These are phyloP conservation scores for Berghia stephanieae DNA, from an alignment of 1,140 invertebrate species.

Conservation along the genomic window DNA sequence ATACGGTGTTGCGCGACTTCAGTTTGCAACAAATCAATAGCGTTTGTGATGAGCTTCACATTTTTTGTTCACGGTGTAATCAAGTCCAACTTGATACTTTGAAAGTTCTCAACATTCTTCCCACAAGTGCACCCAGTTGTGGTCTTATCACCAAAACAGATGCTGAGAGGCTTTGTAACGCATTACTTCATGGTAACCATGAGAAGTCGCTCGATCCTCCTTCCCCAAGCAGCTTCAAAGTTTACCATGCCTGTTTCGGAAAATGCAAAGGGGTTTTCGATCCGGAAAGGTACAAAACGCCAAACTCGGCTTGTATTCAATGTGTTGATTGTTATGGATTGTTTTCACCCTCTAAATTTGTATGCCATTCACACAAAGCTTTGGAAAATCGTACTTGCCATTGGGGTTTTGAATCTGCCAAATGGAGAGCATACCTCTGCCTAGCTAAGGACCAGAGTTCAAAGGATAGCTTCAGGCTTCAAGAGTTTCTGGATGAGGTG, in stretches of 20 bases:
- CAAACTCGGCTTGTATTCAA: slow-evolving; percentile 86
- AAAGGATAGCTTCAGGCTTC: slow-evolving; percentile 75
- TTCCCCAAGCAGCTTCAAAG: slow-evolving; percentile 69
- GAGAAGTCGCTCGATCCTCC: slow-evolving; percentile 50
- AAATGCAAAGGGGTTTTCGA: slow-evolving; percentile 88
- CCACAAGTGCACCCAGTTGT: slow-evolving; percentile 83
- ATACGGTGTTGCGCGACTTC: slow-evolving; percentile 89
- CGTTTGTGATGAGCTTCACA: slow-evolving; percentile 93
- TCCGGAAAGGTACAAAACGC: slow-evolving; percentile 80
- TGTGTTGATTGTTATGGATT: slow-evolving; percentile 88
- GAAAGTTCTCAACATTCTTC: slow-evolving; percentile 80
- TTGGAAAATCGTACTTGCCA: slow-evolving; percentile 88
- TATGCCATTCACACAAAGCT: slow-evolving; percentile 88
- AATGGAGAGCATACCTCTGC: slow-evolving; percentile 89
- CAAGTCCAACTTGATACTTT: slow-evolving; percentile 90
- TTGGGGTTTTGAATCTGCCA: slow-evolving; percentile 96
- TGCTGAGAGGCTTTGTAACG: slow-evolving; percentile 91
- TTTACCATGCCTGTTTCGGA: slow-evolving; percentile 97
- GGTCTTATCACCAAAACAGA: slow-evolving; percentile 98
- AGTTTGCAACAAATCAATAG: slow-evolving; percentile 83
- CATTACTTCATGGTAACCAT: slow-evolving; percentile 71
- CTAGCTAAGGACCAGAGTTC: slow-evolving; percentile 77
- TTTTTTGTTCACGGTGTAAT: slow-evolving; percentile 93
- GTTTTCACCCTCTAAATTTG: slow-evolving; percentile 90
- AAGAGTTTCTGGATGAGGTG: slow-evolving; percentile 80